Base-by-base conservation (phyloP, 2,113 vertebrate genomes). In the Pao palembangensis region DNA sequence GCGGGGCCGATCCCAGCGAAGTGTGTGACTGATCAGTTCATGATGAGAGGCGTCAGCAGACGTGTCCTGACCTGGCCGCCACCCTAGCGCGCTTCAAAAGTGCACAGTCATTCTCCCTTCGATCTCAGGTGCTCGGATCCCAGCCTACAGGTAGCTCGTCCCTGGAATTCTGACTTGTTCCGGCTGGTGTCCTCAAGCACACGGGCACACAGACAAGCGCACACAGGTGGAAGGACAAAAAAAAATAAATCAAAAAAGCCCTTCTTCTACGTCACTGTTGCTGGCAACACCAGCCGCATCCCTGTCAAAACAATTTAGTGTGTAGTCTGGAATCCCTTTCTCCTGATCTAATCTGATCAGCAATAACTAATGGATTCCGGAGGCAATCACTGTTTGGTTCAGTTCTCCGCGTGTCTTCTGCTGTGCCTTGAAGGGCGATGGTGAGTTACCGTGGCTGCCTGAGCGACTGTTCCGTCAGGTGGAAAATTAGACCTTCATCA, bases 131-230 rank as follows among this genome's bases (percentile, higher is more conserved):
- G 54, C 38, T 34, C 16, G 7, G 19, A 54, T 48, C 15, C 54
- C 4, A 43, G 3, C 6, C 10, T 1, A 58, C 17, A 25, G 38
- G 7, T 51, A 25, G 23, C 34, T 10, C 38, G 61, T 73, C 17
- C 52, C 17, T 73, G 78, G 76, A 85, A 83, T 83, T 74, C 18
- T 58, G 73, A 65, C 70, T 79, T 78, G 75, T 86, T 71, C 2
- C 20, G 61, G 77, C 73, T 38, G 10, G 34, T 38, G 34, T 12
- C 19, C 54, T 57, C 60, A 2, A 34, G 65, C 70, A 61, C 69
- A 59, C 44, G 51, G 42, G 42, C 25, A 4, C 47, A 34, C 7
- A 16, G 61, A 54, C 79, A 79, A 75, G 77, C 62, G 62, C 51
- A 34, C 67, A 69, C 82, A 78, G 53, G 82, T 61, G 49, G 48